Base-by-base conservation (phyloP, 2,888 invertebrate genomes). In the Heliconius erato region DNA sequence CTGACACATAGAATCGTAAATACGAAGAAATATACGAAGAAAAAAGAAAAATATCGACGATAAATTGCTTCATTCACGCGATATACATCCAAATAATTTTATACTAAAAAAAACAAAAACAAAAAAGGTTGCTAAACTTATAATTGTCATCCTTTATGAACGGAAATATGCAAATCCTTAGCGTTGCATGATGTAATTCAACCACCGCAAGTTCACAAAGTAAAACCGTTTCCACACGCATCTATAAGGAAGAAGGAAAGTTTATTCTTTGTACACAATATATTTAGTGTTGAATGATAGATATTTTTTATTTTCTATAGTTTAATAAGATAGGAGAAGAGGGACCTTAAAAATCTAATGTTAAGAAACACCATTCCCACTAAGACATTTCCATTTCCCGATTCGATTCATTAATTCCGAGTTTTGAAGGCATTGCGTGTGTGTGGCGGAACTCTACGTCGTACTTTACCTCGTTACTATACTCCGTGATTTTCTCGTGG, bases 181-280 rank as follows among this genome's bases (percentile, higher is more conserved):
- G 84, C 83, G 74, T 88, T 85, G 88, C 88, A 87, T 87, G 88
- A 85, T 86, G 83, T 86, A 85, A 86, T 86, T 86, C 85, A 85
- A 86, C 85, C 82, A 82, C 80, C 82, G 79, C 84, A 77, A 85
- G 83, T 84, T 82, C 79, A 83, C 80, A 79, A 82, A 65, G 82
- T 83, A 86, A 86, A 71, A 85, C 68, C 54, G 49, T 44, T 69
- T 74, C 40, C 81, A 87, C 82, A 49, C 3, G 1, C 3, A 23
- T 9, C 54, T 54, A 14, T 16, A 16, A 7, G 26, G 3, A 16
- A 26, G 1, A 44, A 5, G 44, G 14, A n/a, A 35, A 11, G 12
- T n/a, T 59, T 59, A 32, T 35, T 59, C 23, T 16, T 28, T 67
- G 7, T 67, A 28, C 28, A 1, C 16, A 67, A 6, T 26, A 67